Conservation (phyloP, 2,113 vertebrate species). For the Oncorhynchus nerka region DNA sequence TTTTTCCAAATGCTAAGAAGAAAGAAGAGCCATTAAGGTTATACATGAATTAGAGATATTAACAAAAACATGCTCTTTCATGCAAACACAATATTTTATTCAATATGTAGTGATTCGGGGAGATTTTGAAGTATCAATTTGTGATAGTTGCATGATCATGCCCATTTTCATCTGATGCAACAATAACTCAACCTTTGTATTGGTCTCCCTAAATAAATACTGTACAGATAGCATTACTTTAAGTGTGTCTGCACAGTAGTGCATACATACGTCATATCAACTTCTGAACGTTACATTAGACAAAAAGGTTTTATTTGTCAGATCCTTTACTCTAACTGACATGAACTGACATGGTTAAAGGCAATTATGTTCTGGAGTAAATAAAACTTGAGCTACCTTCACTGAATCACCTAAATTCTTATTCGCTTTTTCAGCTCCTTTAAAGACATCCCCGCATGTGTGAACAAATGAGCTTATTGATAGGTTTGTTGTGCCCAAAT, state of each 20-base stretch:
- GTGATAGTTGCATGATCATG: neutral
- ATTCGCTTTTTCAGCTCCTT: neutral
- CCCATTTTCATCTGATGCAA: conserved; percentile 8
- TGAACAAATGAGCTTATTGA: neutral
- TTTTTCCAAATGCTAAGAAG: conserved; percentile 53
- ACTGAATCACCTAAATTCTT: neutral
- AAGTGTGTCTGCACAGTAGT: neutral
- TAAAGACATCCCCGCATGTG: neutral
- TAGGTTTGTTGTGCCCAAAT: neutral
- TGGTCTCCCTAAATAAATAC: neutral
- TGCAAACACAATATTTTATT: conserved; percentile 33
- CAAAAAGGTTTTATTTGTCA: neutral
- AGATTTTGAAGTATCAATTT: neutral
- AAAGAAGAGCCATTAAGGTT: conserved; percentile 48
- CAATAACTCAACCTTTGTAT: neutral
- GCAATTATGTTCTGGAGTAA: neutral
- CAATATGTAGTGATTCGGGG: conserved; percentile 10
- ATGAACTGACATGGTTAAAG: neutral
- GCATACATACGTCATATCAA: too few relatives aligned
- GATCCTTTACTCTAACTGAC: neutral
- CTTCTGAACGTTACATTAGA: too few relatives aligned
- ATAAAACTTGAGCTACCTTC: neutral
- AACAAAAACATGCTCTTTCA: conserved; percentile 46
- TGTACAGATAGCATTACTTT: neutral
- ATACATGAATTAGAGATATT: conserved; percentile 38